Base-by-base conservation (phyloP, 2,113 vertebrate genomes). In the Anseranas semipalmata region DNA sequence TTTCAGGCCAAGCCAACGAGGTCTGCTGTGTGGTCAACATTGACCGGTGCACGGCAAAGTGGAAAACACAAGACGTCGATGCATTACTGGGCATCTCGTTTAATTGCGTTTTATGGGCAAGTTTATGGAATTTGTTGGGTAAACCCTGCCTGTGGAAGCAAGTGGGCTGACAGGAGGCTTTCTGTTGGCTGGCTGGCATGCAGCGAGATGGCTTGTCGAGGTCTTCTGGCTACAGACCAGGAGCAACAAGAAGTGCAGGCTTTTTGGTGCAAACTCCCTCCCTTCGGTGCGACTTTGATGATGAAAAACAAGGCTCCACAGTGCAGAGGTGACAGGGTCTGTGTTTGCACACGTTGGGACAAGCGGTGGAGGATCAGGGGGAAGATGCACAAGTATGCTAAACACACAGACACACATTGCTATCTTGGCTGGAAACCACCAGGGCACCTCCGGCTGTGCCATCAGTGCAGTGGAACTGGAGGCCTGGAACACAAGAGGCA, bases 151-250 rank as follows among this genome's bases (percentile, higher is more conserved):
- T 46, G 39, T 20, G n/a, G 80, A 72, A 85, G 19, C 58, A 46
- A 63, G n/a, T 0, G 8, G 48, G 56, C n/a, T 75, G 66, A 92
- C 67, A 79, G 72, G 72, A 90, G 55, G 16, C 13, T 53, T 89
- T 74, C 43, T 89, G 71, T 89, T 7, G 4, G 45, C 59, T 81
- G 41, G 63, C 65, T 58, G 70, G 80, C 71, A 37, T 28, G 37
- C 77, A 74, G 60, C 12, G 2, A 59, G 50, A 10, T 74, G 76
- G 60, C 60, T 79, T 86, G 90, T 79, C 58, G 66, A 91, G 56
- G 22, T 18, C 62, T 75, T 68, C 71, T 93, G 95, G 46, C 68
- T 86, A 33, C 55, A 85, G 53, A 93, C n/a, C 68, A 84, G 91
- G 68, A 87, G 41, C 52, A 95, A 85, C 46, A 78, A 80, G 12